Conservation (phyloP, 1,140 invertebrate species). For the Chionoecetes opilio region DNA sequence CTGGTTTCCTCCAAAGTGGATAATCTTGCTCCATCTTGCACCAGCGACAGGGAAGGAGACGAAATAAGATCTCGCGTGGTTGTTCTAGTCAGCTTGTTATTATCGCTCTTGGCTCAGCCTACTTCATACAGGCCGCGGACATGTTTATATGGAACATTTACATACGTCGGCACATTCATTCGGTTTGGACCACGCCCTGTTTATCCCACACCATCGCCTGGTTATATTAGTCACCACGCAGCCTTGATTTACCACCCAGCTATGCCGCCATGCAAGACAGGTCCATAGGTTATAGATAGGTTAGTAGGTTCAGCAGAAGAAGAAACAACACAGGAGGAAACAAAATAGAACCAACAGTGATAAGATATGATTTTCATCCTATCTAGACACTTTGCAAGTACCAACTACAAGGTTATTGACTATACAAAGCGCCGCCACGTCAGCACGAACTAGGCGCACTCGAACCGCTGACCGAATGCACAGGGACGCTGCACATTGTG, state of each 20-base stretch:
- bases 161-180: neutral
- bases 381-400: no score
- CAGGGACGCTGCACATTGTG: no score
- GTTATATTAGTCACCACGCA: neutral
- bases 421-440: no score
- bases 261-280: no score
- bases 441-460: no score
- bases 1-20: conserved; percentile 18
- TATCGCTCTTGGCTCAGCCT: neutral
- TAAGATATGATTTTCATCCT: no score
- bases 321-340: neutral
- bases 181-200: neutral
- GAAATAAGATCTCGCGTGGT: conserved; percentile 16
- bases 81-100: conserved; percentile 19
- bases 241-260: neutral
- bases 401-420: no score
- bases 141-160: neutral
- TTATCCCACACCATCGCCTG: neutral
- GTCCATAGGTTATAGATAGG: no score
- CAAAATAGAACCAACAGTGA: no score
- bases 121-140: neutral
- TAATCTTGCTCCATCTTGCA: conserved; percentile 18
- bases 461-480: no score
- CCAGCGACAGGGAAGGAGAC: neutral
- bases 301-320: neutral